A percentile compares a stretch with the other conserved stretches of the same genome.
Conservation (phyloP, 2,113 vertebrate genomes). For the Dolichotis patagonum region DNA sequence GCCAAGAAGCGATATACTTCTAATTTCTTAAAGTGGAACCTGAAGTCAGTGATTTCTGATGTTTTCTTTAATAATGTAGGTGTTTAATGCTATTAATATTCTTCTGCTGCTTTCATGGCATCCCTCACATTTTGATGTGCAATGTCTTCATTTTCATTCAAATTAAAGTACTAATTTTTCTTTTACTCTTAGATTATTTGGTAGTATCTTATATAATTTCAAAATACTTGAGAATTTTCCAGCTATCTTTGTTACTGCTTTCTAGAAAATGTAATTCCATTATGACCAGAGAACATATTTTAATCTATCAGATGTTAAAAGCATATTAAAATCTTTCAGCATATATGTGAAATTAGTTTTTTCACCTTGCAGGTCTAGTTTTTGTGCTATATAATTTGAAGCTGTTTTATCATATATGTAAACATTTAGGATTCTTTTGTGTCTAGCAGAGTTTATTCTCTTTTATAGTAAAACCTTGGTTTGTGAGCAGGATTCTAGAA, state of each 20-base stretch:
- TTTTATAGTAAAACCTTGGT: not conserved
- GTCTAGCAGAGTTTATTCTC: not conserved
- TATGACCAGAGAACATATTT: not conserved
- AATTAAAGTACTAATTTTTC: not conserved
- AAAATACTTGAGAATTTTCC: not conserved
- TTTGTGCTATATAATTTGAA: not conserved
- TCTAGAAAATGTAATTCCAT: not conserved
- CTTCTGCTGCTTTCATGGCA: not conserved
- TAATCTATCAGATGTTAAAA: not conserved
- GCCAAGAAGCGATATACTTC: too few species aligned
- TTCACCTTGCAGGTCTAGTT: not conserved
- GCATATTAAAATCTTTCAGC: not conserved
- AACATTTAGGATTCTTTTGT: not conserved
- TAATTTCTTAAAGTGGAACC: not conserved
- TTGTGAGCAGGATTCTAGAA: not conserved
- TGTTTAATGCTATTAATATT: not conserved
- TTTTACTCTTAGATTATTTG: not conserved
- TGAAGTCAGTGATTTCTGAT: not conserved
- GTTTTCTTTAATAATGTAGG: not conserved
- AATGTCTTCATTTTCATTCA: not conserved
- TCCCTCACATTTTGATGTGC: not conserved
- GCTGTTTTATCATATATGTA: not conserved
- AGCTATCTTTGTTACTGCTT: not conserved
- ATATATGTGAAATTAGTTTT: not conserved
- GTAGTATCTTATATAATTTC: not conserved